A percentile compares a stretch with the other conserved stretches of the same genome.
Evolutionary conservation across 2,888 invertebrate species (phyloP).

Genomic region (Cynaeus angustus): DNA sequence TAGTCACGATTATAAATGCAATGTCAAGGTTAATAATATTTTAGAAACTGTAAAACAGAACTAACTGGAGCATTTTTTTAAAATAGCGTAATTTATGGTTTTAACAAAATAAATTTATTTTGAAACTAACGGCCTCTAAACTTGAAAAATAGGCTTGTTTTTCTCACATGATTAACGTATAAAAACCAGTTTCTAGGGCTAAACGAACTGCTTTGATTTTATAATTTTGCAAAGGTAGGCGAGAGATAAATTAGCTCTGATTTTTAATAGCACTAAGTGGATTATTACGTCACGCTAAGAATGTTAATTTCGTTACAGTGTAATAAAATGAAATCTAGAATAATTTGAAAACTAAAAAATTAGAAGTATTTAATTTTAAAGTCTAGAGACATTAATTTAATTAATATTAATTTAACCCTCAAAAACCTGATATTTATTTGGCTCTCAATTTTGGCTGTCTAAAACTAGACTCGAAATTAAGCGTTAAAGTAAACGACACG

Average conservation of each 20-base stretch:
- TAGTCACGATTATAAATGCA: not conserved
- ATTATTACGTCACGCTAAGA: not conserved
- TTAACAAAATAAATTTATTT: not conserved
- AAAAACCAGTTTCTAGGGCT: conserved; percentile 7
- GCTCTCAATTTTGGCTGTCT: too few relatives aligned
- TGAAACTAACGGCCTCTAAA: not conserved
- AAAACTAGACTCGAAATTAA: too few relatives aligned
- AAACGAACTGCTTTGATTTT: not conserved
- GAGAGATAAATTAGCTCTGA: not conserved
- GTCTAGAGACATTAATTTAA: too few relatives aligned
- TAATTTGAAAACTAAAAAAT: not conserved
- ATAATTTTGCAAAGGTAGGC: conserved; percentile 4
- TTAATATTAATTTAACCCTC: too few relatives aligned
- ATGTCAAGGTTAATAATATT: not conserved
- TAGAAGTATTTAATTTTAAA: too few relatives aligned
- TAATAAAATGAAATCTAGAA: not conserved
- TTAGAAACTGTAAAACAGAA: too few relatives aligned
- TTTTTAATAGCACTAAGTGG: conserved; percentile 3
- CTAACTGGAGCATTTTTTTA: too few relatives aligned
- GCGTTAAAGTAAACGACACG: too few relatives aligned
- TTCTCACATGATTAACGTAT: not conserved
- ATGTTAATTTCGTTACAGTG: not conserved
- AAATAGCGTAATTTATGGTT: too few relatives aligned
- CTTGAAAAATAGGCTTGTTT: not conserved
- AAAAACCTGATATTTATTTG: too few relatives aligned